Base-by-base conservation (phyloP, 2,113 vertebrate species). In the Panthera tigris region DNA sequence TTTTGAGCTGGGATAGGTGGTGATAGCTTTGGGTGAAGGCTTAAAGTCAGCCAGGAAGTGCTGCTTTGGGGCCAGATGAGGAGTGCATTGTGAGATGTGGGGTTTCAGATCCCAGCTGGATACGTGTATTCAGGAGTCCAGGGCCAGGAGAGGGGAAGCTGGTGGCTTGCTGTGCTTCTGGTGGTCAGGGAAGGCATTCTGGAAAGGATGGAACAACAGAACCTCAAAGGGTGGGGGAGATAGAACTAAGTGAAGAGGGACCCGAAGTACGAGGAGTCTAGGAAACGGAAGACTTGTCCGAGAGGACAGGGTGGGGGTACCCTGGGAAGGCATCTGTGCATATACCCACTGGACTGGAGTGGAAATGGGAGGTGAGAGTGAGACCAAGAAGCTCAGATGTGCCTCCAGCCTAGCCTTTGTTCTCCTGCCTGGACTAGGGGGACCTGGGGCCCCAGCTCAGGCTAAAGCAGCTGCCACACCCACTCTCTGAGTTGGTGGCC, bases 381-480 rank as follows among this genome's bases (percentile, higher is more conserved):
- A 41, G 9, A n/a, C 63, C 19, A 3, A 8, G 50, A 11, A 21
- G 9, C 68, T 41, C 12, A 13, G 68, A 1, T 27, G 23, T 55
- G 23, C 29, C 66, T 61, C 8, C 50, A 5, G 73, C 33, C 69
- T 33, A 68, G 23, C 2, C 0, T 76, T 41, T 33, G 14, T 23
- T 57, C 18, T 11, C 74, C 61, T 81, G 45, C 52, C 6, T 33
- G 1, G 14, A 18, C 27, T 1, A 0, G 31, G 45, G 41, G n/a
- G 15, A 41, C n/a, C 25, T 3, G 25, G 27, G 16, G 69, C 4
- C 1, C 2, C 39, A 27, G 86, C 2, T 2, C 1, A 2, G 23
- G 31, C 25, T 3, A 15, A 11, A 50, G 61, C 76, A 63, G 65
- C 50, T 29, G 36, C 18, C 7, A 41, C 0, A 0, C 23, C 52